phyloP scores from a whole-genome alignment of 92 coral and sea anemone species.

The Parazoanthus swiftii region DNA sequence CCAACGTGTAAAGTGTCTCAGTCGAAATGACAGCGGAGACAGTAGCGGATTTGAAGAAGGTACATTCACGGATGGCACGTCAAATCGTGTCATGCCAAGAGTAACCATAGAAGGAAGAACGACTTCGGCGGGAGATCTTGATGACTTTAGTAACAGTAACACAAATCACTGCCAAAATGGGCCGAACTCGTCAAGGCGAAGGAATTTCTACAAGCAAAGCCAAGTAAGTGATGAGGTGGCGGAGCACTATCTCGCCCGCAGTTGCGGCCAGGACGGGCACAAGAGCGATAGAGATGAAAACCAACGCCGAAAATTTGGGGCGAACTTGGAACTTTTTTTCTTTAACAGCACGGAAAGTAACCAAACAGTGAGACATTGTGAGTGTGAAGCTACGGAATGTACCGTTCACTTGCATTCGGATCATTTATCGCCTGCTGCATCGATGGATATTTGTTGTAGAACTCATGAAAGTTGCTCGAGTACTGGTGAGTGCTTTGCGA shows the following conservation, averaged over 20 bases:
- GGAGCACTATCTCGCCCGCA: not conserved
- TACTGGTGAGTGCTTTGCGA: not conserved
- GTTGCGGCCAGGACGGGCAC: not conserved
- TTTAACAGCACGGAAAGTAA: constrained; percentile 37
- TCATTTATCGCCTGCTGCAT: not conserved
- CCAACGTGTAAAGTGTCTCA: constrained; percentile 45
- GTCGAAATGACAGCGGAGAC: constrained; percentile 73
- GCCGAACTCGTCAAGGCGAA: not conserved
- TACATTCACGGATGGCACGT: not conserved
- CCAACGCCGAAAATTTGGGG: constrained; percentile 25
- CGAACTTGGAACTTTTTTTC: constrained; percentile 21
- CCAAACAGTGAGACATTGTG: constrained; percentile 17
- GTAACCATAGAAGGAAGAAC: not conserved
- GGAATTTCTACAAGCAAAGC: constrained; percentile 22
- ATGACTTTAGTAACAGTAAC: not conserved
- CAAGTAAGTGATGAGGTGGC: constrained; percentile 28
- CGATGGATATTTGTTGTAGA: not conserved
- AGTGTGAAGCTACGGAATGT: not conserved
- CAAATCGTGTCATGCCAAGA: not conserved
- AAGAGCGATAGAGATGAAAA: not conserved
- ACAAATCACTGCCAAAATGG: not conserved
- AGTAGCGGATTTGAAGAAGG: constrained; percentile 92
- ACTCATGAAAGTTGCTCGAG: not conserved
- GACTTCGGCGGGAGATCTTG: not conserved
- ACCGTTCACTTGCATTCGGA: not conserved